Evolutionary conservation across 2,113 vertebrate genomes (phyloP), one percentile per base, ranked within the genome.

Genomic region (Neotoma lepida): DNA sequence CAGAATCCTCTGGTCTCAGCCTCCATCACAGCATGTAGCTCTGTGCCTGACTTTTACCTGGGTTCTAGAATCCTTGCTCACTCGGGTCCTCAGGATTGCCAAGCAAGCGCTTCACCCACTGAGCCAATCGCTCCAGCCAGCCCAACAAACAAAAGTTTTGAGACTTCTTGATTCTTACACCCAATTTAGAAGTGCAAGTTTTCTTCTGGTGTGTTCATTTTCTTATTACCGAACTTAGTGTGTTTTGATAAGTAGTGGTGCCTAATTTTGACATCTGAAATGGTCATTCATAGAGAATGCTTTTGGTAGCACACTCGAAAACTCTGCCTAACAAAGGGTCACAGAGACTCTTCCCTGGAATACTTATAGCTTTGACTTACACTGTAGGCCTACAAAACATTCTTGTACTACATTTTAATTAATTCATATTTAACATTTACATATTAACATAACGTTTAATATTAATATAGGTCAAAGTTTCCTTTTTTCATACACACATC

Each of bases 301-400:
- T 96, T 76, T 80, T 63, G 54, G 28, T 70, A 49, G 84, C n/a
- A 24, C 51, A 78, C 33, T 46, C 82, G 87, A 93, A 93, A 93
- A 87, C 51, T 78, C 41, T 87, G 78, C 30, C 20, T 87, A 63
- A 78, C 22, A 80, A 20, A 74, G 66, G 35, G 4, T 78, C 73
- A 63, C 44, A 74, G 87, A 68, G 10, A 44, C 56, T 85, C 91
- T 90, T 46, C 63, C 46, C 51, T 56, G 74, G 35, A 88, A 80
- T 12, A 64, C 49, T 94, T 86, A 41, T 84, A 89, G 39, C 82
- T 91, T 78, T 46, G 14, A 6, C 81, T 93, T 94, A 66, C 30
- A 33, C 86, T 86, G 49, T 82, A 66, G 28, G 18, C 93, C 35
- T 46, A 24, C 46, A 26, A 87, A 89, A 35, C 15, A 46, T 82